Conservation (phyloP, 2,888 invertebrate genomes). For the Trissolcus brochymenae region DNA sequence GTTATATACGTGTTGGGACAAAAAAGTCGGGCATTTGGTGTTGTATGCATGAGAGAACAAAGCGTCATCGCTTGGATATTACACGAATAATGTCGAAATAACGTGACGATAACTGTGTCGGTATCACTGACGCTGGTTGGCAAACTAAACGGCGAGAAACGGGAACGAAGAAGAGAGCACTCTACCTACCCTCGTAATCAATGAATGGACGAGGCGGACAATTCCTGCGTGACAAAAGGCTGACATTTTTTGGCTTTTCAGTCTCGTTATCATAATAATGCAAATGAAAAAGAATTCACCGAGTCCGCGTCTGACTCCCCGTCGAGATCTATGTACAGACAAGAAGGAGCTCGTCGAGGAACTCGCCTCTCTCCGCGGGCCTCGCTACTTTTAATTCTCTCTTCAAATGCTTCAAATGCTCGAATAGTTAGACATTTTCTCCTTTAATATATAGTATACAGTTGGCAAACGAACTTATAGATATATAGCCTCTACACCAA, state of each 20-base stretch:
- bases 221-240: conserved; percentile 72
- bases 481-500: conserved; percentile 3
- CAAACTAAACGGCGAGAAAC: conserved; percentile 57
- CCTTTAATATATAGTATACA: conserved; percentile 37
- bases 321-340: conserved; percentile 57
- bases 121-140: conserved; percentile 56
- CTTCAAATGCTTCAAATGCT: conserved; percentile 57
- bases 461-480: too few species aligned
- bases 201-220: conserved; percentile 73
- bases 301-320: conserved; percentile 59
- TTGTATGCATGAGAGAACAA: conserved; percentile 41
- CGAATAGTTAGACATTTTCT: conserved; percentile 53
- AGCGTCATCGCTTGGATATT: conserved; percentile 47
- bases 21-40: conserved; percentile 36
- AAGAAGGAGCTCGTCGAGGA: conserved; percentile 53
- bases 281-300: conserved; percentile 73
- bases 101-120: conserved; percentile 54
- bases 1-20: not conserved
- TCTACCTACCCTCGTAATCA: conserved; percentile 67
- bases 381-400: conserved; percentile 59
- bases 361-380: conserved; percentile 36
- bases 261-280: conserved; percentile 75
- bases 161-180: conserved; percentile 57
- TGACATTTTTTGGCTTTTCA: conserved; percentile 72
- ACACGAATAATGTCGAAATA: conserved; percentile 52